Percentiles rank a stretch among this genome's conserved stretches.
Conservation (phyloP, 1,140 invertebrate species). For the Bursaphelenchus mucronatus region DNA sequence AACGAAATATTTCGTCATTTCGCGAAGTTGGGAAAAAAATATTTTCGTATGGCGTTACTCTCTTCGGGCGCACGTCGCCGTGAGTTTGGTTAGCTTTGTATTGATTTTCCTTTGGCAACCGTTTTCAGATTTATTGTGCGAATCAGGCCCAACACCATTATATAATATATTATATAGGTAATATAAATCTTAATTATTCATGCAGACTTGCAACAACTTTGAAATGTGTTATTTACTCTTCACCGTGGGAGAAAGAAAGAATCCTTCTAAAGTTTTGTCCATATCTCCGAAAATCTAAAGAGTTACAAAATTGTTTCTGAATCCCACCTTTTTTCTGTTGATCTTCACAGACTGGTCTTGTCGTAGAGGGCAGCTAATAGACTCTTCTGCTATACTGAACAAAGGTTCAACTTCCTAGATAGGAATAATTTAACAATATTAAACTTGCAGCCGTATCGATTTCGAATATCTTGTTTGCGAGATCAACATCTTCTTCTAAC, state of each 20-base stretch:
- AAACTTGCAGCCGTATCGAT: slow-evolving; percentile 23
- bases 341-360: slow-evolving; percentile 23
- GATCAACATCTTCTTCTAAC: slow-evolving; percentile 21
- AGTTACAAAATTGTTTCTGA: not conserved
- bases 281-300: slow-evolving; percentile 23
- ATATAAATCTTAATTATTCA: not conserved
- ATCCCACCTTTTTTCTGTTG: slow-evolving; percentile 18
- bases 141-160: not conserved
- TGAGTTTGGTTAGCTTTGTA: too few species aligned
- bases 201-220: too few species aligned
- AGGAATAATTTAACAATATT: not conserved
- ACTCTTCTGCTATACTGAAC: slow-evolving; percentile 32
- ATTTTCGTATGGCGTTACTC: too few species aligned
- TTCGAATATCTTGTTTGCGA: slow-evolving; percentile 33
- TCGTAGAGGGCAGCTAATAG: slow-evolving; percentile 30
- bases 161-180: not conserved
- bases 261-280: slow-evolving; percentile 19
- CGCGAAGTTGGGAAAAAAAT: not conserved
- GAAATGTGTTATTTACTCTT: not conserved
- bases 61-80: too few species aligned
- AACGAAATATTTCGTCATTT: too few species aligned
- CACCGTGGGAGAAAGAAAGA: slow-evolving; percentile 20
- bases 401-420: slow-evolving; percentile 26
- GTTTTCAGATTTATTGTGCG: not conserved
- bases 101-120: not conserved